Base-by-base conservation (phyloP, 2,113 vertebrate genomes). In the Geothlypis trichas region DNA sequence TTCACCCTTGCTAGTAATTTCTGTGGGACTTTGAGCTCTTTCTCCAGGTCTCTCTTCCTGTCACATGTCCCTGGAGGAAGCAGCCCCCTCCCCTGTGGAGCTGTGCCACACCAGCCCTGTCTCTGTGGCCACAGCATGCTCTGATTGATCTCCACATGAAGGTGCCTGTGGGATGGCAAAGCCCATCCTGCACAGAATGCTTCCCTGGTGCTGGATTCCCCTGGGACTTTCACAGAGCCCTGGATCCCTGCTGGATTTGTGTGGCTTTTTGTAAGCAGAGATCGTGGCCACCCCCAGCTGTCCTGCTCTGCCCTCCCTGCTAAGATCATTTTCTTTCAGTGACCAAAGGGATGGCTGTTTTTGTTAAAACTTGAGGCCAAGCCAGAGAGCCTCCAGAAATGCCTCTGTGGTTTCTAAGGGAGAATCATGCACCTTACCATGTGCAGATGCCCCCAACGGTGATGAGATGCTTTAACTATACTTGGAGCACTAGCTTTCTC, bases 391-490 rank as follows among this genome's bases (percentile, higher is more conserved):
- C 7, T 76, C 51, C 74, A 61, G 74, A 68, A 91, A 63, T 80
- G 65, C 68, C 76, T 84, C 89, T 90, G 57, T 3, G 35, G 76
- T 84, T 93, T 84, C 65, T 39, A 47, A 81, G 93, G 89, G 89
- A 95, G 84, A 92, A 84, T 84, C 61, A 0, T 90, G 86, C 96
- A 95, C 93, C 55, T 81, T 82, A 42, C 21, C 35, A 16, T 62
- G 84, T 93, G 93, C 91, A 95, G 93, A 93, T 92, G 46, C 52
- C 87, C 89, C 81, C 3, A 19, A 90, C 91, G 87, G 90, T 93
- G 86, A 75, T 90, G 73, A 95, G 84, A 94, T 94, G 93, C 77
- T 96, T 92, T 95, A 94, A 95, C 63, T 94, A 59, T 88, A 93
- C 90, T 95, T 95, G 75, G 63, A 93, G 91, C 81, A 89, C 72